A percentile compares a stretch with the other conserved stretches of the same genome.
Conservation (phyloP, 2,113 vertebrate species). For the Podarcis raffonei region DNA sequence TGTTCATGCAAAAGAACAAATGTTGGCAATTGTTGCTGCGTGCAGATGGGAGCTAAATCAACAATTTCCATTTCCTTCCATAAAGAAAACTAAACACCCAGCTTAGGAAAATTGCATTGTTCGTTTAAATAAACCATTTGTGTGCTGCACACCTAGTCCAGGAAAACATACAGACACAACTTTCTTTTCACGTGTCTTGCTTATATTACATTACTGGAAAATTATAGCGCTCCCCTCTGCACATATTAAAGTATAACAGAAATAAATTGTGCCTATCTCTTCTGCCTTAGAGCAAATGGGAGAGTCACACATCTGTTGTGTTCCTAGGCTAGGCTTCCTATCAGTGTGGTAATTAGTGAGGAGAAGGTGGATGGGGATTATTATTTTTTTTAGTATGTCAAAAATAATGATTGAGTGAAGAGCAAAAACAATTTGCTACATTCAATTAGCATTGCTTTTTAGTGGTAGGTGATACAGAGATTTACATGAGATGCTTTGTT, state of each 20-base stretch:
- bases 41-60: conserved; percentile 59
- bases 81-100: conserved; percentile 55
- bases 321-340: conserved; percentile 49
- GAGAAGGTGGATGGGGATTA: conserved; percentile 24
- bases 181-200: conserved; percentile 49
- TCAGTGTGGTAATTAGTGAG: conserved; percentile 58
- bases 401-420: conserved; percentile 53
- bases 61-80: conserved; percentile 66
- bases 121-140: conserved; percentile 65
- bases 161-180: background rate
- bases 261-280: conserved; percentile 38
- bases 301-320: conserved; percentile 8
- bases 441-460: conserved; percentile 70
- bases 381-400: conserved; percentile 42
- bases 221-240: conserved; percentile 40
- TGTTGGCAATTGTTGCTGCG: conserved; percentile 45
- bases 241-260: conserved; percentile 34
- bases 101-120: conserved; percentile 61
- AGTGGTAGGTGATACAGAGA: conserved; percentile 57
- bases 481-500: conserved; percentile 65
- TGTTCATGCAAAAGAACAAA: conserved; percentile 49
- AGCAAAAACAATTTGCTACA: conserved; percentile 68
- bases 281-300: conserved; percentile 30
- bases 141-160: conserved; percentile 15
- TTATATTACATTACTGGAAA: conserved; percentile 35